These are phyloP conservation scores for Megalurothrips usitatus DNA, from an alignment of 2,888 invertebrate species.

Conservation along the genomic window DNA sequence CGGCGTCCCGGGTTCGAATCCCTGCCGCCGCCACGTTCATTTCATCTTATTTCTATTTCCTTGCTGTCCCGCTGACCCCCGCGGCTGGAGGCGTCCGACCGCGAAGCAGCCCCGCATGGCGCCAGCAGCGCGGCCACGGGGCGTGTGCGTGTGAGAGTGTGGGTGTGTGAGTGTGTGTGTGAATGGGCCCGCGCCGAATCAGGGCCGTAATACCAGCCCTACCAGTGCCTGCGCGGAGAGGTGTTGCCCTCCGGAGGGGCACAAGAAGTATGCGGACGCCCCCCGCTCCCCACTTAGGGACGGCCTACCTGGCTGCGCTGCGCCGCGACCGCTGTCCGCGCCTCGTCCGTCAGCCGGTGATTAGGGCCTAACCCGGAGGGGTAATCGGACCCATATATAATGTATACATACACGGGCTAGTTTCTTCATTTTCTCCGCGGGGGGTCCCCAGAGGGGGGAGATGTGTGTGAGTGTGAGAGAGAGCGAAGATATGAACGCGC, in stretches of 20 bases:
- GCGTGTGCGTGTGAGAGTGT: no score
- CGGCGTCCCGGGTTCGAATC: not conserved
- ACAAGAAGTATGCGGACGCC: not conserved
- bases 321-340: no score
- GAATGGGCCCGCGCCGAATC: no score
- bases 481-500: not conserved
- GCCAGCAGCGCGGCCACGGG: no score
- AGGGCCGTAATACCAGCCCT: no score
- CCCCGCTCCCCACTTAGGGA: no score
- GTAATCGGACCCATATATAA: not conserved
- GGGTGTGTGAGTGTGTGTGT: no score
- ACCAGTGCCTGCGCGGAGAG: no score
- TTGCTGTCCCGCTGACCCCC: no score
- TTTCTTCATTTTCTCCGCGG: constrained; percentile 17
- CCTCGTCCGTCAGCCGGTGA: not conserved
- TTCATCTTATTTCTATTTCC: no score
- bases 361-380: not conserved
- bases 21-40: not conserved
- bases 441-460: not conserved
- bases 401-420: not conserved
- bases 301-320: not conserved
- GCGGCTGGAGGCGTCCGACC: no score
- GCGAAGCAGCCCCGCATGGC: no score
- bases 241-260: not conserved
- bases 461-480: not conserved